phyloP scores from a whole-genome alignment of 1,140 invertebrate species.

The Heliothis subflexa region DNA sequence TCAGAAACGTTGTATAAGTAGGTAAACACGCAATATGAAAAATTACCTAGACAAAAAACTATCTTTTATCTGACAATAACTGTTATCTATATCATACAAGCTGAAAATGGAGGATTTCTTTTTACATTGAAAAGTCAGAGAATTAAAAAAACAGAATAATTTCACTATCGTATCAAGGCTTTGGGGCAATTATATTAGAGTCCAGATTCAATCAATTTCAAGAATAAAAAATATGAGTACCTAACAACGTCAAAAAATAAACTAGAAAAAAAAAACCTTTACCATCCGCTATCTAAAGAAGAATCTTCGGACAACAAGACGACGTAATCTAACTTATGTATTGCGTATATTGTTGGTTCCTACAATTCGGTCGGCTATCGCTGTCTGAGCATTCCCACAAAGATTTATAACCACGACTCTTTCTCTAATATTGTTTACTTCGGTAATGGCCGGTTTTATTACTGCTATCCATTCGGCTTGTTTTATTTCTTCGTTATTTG shows the following conservation, averaged over 20 bases:
- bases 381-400: slow-evolving; percentile 63
- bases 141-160: no score
- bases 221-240: not conserved
- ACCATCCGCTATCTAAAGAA: slow-evolving; percentile 42
- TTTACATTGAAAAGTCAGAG: no score
- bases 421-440: slow-evolving; percentile 83
- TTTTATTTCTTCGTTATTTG: slow-evolving; percentile 64
- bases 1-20: no score
- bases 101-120: not conserved
- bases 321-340: slow-evolving; percentile 61
- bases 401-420: slow-evolving; percentile 76
- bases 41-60: no score
- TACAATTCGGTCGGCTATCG: slow-evolving; percentile 74
- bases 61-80: no score
- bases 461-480: slow-evolving; percentile 65
- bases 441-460: slow-evolving; percentile 82
- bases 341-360: slow-evolving; percentile 63
- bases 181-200: no score
- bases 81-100: not conserved
- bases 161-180: no score
- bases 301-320: slow-evolving; percentile 40
- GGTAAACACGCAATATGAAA: no score
- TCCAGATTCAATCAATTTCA: no score
- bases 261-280: not conserved
- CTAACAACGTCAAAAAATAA: not conserved